These are phyloP conservation scores for Aphodius granarius DNA, from an alignment of 2,888 invertebrate species.

Conservation along the genomic window DNA sequence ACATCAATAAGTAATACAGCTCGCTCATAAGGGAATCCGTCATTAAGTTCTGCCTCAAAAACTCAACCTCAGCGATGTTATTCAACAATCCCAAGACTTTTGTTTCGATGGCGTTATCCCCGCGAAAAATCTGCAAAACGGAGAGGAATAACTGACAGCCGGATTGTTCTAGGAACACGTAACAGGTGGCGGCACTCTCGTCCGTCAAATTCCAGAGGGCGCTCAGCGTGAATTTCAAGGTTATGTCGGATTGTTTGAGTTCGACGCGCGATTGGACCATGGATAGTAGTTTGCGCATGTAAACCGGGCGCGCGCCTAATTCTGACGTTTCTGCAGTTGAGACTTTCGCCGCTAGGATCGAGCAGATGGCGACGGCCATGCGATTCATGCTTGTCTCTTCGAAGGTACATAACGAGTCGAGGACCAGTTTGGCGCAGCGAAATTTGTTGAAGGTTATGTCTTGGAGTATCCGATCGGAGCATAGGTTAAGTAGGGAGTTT, in stretches of 20 bases:
- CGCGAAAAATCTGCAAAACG: constrained; percentile 64
- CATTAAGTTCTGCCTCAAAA: constrained; percentile 50
- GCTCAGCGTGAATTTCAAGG: constrained; percentile 74
- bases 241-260: constrained; percentile 60
- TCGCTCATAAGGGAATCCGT: constrained; percentile 40
- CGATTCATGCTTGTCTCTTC: constrained; percentile 71
- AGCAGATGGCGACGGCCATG: constrained; percentile 80
- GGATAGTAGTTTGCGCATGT: constrained; percentile 68
- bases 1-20: constrained; percentile 49
- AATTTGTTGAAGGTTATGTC: constrained; percentile 55
- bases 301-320: constrained; percentile 65
- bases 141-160: constrained; percentile 69
- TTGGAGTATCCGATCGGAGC: constrained; percentile 76
- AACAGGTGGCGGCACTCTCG: constrained; percentile 72
- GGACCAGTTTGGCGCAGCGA: constrained; percentile 69
- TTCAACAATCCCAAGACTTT: constrained; percentile 74
- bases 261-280: constrained; percentile 58
- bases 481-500: constrained; percentile 71
- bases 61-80: constrained; percentile 73
- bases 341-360: constrained; percentile 62
- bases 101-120: constrained; percentile 70
- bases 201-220: constrained; percentile 80
- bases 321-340: constrained; percentile 69
- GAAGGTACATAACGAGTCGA: constrained; percentile 71
- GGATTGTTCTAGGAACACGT: constrained; percentile 67